Conservation (phyloP, 2,888 invertebrate species). For the Buathra laborator region DNA sequence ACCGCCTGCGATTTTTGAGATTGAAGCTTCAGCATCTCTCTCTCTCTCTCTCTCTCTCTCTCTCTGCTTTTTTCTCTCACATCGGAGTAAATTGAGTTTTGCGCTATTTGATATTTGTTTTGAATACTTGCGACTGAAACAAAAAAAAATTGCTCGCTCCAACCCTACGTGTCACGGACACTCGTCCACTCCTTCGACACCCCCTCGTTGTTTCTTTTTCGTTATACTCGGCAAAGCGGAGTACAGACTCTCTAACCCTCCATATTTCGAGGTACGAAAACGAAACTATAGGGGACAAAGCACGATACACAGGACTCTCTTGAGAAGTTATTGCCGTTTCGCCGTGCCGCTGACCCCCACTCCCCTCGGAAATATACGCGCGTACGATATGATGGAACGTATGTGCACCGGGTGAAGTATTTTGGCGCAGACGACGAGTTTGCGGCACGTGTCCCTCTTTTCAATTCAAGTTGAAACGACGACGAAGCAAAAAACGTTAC, state of each 20-base stretch:
- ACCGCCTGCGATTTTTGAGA: slow-evolving; percentile 13
- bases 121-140: too few relatives aligned
- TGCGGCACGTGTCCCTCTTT: slow-evolving; percentile 27
- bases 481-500: slow-evolving; percentile 19
- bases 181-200: neutral
- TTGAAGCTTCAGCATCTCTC: neutral
- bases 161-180: slow-evolving; percentile 30
- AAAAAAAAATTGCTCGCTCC: neutral
- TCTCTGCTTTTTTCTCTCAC: neutral
- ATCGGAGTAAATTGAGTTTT: neutral
- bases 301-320: slow-evolving; percentile 14
- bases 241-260: neutral
- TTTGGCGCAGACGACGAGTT: neutral
- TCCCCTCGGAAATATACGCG: slow-evolving; percentile 1
- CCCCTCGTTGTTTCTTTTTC: slow-evolving; percentile 25
- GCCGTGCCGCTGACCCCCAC: neutral
- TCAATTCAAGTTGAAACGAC: slow-evolving; percentile 19
- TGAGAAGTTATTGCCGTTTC: slow-evolving; percentile 43
- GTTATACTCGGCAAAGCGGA: neutral
- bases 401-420: slow-evolving; percentile 13
- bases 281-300: slow-evolving; percentile 16
- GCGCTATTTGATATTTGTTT: neutral
- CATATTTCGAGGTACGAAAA: neutral
- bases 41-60: neutral
- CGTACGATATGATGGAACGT: neutral